Conservation (phyloP, 2,888 invertebrate genomes). For the Drosophila nigricruria region DNA sequence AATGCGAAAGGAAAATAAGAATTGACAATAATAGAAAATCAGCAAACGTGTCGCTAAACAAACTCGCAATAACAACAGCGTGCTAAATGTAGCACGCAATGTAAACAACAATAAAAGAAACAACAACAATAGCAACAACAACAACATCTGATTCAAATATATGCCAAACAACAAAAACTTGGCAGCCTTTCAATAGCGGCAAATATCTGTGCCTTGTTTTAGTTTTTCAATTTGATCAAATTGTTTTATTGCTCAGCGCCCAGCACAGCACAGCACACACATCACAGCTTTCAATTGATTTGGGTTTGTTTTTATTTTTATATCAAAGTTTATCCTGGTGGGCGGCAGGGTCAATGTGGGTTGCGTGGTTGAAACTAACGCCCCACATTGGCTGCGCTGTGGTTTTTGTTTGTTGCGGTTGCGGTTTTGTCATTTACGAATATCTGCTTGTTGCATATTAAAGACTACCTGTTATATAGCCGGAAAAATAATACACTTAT, state of each 20-base stretch:
- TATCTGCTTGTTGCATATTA: constrained; percentile 39
- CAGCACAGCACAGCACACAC: constrained; percentile 15
- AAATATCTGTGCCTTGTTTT: constrained; percentile 38
- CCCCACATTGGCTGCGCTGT: constrained; percentile 45
- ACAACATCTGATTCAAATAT: constrained; percentile 36
- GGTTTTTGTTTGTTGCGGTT: constrained; percentile 66
- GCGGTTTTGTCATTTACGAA: constrained; percentile 52
- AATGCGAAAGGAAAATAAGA: constrained; percentile 20
- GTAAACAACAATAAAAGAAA: constrained; percentile 59
- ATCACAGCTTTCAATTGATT: constrained; percentile 51
- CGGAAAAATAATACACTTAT: constrained; percentile 11
- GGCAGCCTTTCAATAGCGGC: constrained; percentile 67
- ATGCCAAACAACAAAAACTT: constrained; percentile 43
- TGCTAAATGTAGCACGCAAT: constrained; percentile 69
- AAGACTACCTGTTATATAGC: background rate
- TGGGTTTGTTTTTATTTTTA: constrained; percentile 28
- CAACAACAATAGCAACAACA: constrained; percentile 11
- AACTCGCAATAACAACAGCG: constrained; percentile 56
- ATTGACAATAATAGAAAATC: constrained; percentile 55
- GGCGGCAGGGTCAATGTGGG: background rate
- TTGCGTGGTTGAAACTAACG: constrained; percentile 6
- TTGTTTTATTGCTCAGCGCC: constrained; percentile 38
- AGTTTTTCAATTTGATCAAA: constrained; percentile 54
- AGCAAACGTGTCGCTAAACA: constrained; percentile 66
- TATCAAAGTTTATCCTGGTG: constrained; percentile 15